A percentile compares a stretch with the other conserved stretches of the same genome.
phyloP scores from a whole-genome alignment of 1,140 invertebrate species.

The Holotrichia oblita region DNA sequence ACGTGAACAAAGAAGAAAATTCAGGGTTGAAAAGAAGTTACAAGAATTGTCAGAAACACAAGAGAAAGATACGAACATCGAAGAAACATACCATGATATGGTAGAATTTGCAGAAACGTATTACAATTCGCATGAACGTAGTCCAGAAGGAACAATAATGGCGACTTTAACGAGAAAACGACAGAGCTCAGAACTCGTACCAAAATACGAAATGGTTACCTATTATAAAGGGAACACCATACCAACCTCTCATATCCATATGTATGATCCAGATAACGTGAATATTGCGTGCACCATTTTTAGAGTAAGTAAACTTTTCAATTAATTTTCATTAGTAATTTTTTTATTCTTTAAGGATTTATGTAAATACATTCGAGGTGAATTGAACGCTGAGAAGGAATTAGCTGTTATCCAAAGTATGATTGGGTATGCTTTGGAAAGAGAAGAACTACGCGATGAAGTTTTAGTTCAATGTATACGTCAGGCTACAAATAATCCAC shows the following conservation, averaged over 20 bases:
- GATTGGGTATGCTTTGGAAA: constrained; percentile 85
- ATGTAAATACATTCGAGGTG: constrained; percentile 86
- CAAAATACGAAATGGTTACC: constrained; percentile 92
- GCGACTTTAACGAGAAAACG: constrained; percentile 86
- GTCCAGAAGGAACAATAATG: constrained; percentile 87
- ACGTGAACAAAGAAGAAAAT: constrained; percentile 80
- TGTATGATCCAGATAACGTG: constrained; percentile 95
- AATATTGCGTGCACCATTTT: constrained; percentile 90
- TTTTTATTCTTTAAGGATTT: constrained; percentile 71
- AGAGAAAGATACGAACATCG: constrained; percentile 66
- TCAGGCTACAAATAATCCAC: constrained; percentile 87
- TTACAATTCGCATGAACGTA: constrained; percentile 90
- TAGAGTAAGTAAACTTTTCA: constrained; percentile 70
- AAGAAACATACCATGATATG: constrained; percentile 80
- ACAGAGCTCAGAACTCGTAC: constrained; percentile 80
- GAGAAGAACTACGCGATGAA: constrained; percentile 90
- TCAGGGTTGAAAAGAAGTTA: constrained; percentile 84
- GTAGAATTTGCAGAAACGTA: constrained; percentile 93
- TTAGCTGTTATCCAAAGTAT: constrained; percentile 84
- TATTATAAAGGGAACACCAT: constrained; percentile 89
- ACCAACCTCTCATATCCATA: constrained; percentile 92
- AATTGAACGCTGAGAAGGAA: constrained; percentile 84
- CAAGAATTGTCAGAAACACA: constrained; percentile 74
- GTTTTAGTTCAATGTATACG: constrained; percentile 89
- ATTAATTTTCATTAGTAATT: neutral